Evolutionary conservation across 2,113 vertebrate genomes (phyloP).

Genomic region (Nerophis ophidion): DNA sequence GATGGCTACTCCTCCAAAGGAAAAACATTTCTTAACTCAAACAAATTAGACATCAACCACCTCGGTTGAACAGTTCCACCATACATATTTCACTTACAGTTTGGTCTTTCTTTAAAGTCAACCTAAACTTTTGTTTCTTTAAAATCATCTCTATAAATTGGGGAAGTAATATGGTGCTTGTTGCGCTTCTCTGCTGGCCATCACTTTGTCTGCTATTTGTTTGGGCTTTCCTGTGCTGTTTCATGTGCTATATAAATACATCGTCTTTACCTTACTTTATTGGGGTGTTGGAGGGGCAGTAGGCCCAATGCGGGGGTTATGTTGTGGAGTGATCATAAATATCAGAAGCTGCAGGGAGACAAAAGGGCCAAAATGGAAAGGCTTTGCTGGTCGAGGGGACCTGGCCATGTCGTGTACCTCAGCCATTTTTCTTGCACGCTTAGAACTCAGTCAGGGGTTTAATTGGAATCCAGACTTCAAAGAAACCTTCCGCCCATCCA

Average conservation of each 20-base stretch:
- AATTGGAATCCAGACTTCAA: conserved; percentile 99
- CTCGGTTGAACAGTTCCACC: too few relatives aligned
- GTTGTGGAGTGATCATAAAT: conserved; percentile 82
- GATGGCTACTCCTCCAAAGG: too few relatives aligned
- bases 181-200: neutral
- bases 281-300: conserved; percentile 47
- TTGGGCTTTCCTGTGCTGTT: conserved; percentile 29
- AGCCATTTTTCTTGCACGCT: conserved; percentile 92
- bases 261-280: conserved; percentile 37
- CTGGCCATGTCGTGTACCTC: conserved; percentile 88
- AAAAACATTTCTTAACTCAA: too few relatives aligned
- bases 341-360: conserved; percentile 82
- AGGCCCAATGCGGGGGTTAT: conserved; percentile 67
- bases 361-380: conserved; percentile 84
- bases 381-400: conserved; percentile 83
- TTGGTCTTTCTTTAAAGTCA: too few relatives aligned
- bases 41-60: too few relatives aligned
- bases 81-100: too few relatives aligned
- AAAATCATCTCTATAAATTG: too few relatives aligned
- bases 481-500: conserved; percentile 85
- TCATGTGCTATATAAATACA: conserved; percentile 2
- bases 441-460: conserved; percentile 99
- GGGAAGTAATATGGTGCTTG: too few relatives aligned
- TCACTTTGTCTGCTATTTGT: neutral
- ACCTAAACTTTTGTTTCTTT: too few relatives aligned